A percentile compares a stretch with the other conserved stretches of the same genome.
phyloP scores from a whole-genome alignment of 1,140 invertebrate genomes.

The Zaprionus davidi region DNA sequence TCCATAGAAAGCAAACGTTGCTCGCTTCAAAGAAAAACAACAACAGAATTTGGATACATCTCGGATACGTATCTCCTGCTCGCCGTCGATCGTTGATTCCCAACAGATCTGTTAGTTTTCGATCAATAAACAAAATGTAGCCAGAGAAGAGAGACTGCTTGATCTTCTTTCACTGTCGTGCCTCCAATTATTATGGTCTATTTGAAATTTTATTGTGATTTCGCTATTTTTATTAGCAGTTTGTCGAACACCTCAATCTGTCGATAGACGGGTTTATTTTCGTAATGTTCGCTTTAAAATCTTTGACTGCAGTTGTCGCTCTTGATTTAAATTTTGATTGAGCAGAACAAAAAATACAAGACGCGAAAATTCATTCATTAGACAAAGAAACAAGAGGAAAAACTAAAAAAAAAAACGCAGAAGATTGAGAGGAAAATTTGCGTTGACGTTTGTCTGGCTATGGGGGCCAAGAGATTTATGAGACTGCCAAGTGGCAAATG shows the following conservation, averaged over 20 bases:
- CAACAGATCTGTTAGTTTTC: not conserved
- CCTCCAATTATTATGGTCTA: not conserved
- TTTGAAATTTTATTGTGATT: not conserved
- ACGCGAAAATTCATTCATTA: slow-evolving; percentile 38
- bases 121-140: not conserved
- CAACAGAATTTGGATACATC: not conserved
- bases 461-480: slow-evolving; percentile 45
- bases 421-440: slow-evolving; percentile 6
- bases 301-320: slow-evolving; percentile 24
- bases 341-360: slow-evolving; percentile 15
- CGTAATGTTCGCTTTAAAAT: not conserved
- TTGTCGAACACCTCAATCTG: not conserved
- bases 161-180: not conserved
- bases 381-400: slow-evolving; percentile 1
- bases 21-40: not conserved
- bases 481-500: slow-evolving; percentile 51
- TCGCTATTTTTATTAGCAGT: not conserved
- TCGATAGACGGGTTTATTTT: not conserved
- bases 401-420: not conserved
- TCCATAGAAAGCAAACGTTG: not conserved
- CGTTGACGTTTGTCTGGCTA: slow-evolving; percentile 30
- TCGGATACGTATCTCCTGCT: not conserved
- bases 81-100: not conserved
- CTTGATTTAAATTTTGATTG: slow-evolving; percentile 36
- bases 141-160: not conserved